These are phyloP conservation scores for Scolopax bukidnonensis DNA, from an alignment of 2,797 vertebrate genomes.

Conservation along the genomic window DNA sequence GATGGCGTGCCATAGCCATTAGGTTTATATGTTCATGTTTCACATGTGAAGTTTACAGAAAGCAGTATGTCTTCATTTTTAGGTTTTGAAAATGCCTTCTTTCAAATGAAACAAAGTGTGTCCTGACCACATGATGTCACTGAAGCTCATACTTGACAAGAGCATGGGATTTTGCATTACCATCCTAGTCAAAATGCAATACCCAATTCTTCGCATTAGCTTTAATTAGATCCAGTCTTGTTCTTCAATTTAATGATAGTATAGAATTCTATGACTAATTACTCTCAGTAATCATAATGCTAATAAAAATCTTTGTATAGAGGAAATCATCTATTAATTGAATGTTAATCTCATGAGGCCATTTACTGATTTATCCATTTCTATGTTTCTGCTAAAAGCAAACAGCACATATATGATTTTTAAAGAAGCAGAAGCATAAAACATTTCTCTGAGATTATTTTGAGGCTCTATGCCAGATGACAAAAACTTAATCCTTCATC, in stretches of 20 bases:
- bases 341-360: constrained; percentile 28
- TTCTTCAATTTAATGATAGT: constrained; percentile 21
- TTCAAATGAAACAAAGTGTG: constrained; percentile 8
- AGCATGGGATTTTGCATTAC: constrained; percentile 30
- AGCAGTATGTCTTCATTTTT: neutral
- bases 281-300: constrained; percentile 35
- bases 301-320: constrained; percentile 62
- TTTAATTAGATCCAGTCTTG: constrained; percentile 48
- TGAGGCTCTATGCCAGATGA: neutral
- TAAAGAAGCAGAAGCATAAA: constrained; percentile 3
- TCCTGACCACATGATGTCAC: constrained; percentile 72
- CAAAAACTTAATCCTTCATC: neutral
- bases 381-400: constrained; percentile 26
- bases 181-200: constrained; percentile 14
- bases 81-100: neutral
- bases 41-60: neutral
- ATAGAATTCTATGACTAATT: constrained; percentile 50
- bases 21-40: fast-evolving
- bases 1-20: neutral
- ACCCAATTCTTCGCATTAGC: neutral
- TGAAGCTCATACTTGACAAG: constrained; percentile 63
- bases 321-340: constrained; percentile 47
- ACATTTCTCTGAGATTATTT: neutral
- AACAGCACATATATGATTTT: neutral
- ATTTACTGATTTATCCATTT: constrained; percentile 49